Conservation (phyloP, 2,888 invertebrate genomes). For the Drosophila cognata region DNA sequence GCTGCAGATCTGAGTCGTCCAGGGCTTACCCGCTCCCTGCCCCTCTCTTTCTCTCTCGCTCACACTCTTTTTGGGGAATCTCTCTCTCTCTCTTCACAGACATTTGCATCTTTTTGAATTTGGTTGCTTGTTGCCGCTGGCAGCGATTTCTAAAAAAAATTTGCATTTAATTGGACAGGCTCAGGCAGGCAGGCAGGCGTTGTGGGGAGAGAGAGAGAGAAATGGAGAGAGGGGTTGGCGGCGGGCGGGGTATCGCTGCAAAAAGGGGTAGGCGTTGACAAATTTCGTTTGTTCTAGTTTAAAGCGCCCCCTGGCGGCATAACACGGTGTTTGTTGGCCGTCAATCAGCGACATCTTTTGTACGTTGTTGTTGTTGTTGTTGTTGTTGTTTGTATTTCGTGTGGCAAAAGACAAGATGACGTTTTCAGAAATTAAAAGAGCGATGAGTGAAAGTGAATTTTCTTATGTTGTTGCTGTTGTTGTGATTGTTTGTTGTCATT, state of each 20-base stretch:
- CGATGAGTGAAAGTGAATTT: slow-evolving; percentile 80
- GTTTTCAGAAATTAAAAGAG: slow-evolving; percentile 75
- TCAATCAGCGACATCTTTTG: slow-evolving; percentile 72
- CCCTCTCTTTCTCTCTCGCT: neutral
- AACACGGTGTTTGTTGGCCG: slow-evolving; percentile 36
- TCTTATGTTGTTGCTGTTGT: slow-evolving; percentile 52
- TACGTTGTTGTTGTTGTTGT: slow-evolving; percentile 29
- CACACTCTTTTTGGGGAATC: slow-evolving; percentile 4
- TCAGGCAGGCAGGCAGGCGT: neutral
- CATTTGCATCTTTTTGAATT: slow-evolving; percentile 73
- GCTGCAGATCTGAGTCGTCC: slow-evolving; percentile 2
- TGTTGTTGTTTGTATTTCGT: slow-evolving; percentile 28
- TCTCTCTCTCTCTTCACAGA: slow-evolving; percentile 3
- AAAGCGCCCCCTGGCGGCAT: slow-evolving; percentile 51
- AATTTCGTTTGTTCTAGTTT: slow-evolving; percentile 76
- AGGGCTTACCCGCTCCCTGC: neutral
- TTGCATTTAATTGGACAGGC: slow-evolving; percentile 79
- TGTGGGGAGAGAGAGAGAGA: neutral
- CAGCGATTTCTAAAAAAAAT: slow-evolving; percentile 77
- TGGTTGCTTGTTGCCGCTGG: slow-evolving; percentile 40
- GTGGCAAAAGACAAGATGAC: slow-evolving; percentile 67
- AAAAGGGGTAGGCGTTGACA: slow-evolving; percentile 55
- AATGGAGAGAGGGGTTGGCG: neutral
- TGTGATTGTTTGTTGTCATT: slow-evolving; percentile 14
- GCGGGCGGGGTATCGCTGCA: neutral